Evolutionary conservation across 2,888 invertebrate species (phyloP).

Genomic region (Camptogramma bilineatum): DNA sequence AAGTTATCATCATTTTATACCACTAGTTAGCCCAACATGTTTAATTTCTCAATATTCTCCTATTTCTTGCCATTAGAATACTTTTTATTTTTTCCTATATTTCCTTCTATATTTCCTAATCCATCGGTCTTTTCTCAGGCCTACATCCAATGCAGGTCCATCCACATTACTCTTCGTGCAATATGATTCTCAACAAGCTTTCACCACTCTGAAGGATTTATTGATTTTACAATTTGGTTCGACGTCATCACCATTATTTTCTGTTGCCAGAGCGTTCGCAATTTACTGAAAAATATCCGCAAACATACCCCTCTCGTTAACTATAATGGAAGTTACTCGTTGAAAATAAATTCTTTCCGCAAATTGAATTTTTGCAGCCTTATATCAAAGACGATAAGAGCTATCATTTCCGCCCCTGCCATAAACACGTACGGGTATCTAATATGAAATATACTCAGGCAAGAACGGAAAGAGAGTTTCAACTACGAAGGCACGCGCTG

Average conservation of each 20-base stretch:
- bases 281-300: constrained; percentile 34
- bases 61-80: too few species aligned
- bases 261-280: constrained; percentile 5
- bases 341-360: constrained; percentile 29
- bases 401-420: constrained; percentile 45
- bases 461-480: constrained; percentile 62
- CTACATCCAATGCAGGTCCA: too few species aligned
- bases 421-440: constrained; percentile 54
- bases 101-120: background rate
- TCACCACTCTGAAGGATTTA: background rate
- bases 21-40: too few species aligned
- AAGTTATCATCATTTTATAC: too few species aligned
- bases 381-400: constrained; percentile 38
- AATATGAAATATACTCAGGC: constrained; percentile 52
- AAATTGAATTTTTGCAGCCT: constrained; percentile 31
- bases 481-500: constrained; percentile 54
- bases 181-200: background rate
- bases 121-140: background rate
- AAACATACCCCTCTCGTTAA: constrained; percentile 24
- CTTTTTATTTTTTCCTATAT: too few species aligned
- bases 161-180: too few species aligned
- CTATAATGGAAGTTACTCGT: constrained; percentile 23
- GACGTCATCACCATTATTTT: constrained; percentile 8
- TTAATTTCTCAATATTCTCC: too few species aligned
- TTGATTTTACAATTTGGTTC: constrained; percentile 14